phyloP scores from a whole-genome alignment of 1,140 invertebrate species.

The Sminthurinus signatus region DNA sequence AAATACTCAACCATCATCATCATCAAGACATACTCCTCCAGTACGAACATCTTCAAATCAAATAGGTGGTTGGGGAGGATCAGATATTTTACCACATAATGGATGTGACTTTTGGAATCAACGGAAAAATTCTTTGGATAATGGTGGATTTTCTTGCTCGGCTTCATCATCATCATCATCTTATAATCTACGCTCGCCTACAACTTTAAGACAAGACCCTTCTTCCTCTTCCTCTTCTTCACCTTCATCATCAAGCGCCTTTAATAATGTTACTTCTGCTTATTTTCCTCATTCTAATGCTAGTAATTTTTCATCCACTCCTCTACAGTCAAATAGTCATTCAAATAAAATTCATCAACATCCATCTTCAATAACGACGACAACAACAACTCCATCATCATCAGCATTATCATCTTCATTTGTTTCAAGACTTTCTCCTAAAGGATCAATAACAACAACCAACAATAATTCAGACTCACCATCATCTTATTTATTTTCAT shows the following conservation, averaged over 20 bases:
- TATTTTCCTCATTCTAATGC: slow-evolving; percentile 6
- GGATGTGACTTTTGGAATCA: slow-evolving; percentile 35
- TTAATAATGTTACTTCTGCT: neutral
- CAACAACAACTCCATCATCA: neutral
- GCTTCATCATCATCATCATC: neutral
- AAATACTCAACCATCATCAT: neutral
- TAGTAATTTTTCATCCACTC: neutral
- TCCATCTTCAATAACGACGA: neutral
- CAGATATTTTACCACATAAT: slow-evolving; percentile 23
- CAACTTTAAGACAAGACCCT: neutral
- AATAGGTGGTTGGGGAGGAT: neutral
- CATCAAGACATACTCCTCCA: slow-evolving; percentile 16
- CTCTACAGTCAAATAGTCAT: neutral
- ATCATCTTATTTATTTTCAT: neutral
- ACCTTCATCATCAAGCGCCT: neutral
- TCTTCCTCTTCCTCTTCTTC: neutral
- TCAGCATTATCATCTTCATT: neutral
- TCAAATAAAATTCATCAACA: neutral
- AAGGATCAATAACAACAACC: neutral
- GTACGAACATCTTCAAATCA: neutral
- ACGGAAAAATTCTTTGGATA: neutral
- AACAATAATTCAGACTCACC: neutral
- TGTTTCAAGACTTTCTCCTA: neutral
- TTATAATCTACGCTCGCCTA: neutral
- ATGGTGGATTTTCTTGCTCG: neutral